Conservation (phyloP, 2,888 invertebrate genomes). For the Rapana venosa region DNA sequence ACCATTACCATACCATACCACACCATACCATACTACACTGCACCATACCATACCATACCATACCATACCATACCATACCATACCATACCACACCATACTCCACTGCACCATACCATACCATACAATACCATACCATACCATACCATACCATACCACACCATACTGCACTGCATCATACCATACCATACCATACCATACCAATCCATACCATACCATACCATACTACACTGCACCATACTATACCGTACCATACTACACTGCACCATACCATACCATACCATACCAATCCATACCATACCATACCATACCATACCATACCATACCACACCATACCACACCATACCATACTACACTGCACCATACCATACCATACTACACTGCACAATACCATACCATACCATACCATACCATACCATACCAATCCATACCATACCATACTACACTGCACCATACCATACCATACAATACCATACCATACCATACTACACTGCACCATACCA, state of each 20-base stretch:
- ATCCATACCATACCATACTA: background rate
- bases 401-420: background rate
- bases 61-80: too few species aligned
- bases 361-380: background rate
- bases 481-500: background rate
- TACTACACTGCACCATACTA: background rate
- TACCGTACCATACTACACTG: background rate
- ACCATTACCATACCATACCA: too few species aligned
- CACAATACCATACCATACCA: background rate
- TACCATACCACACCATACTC: too few species aligned
- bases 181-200: background rate
- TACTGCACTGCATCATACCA: background rate
- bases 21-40: too few species aligned
- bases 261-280: background rate
- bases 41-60: too few species aligned
- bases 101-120: too few species aligned
- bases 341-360: too few species aligned
- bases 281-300: background rate
- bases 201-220: background rate
- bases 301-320: background rate
- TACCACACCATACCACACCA: too few species aligned
- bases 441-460: background rate
- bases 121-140: too few species aligned
- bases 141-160: too few species aligned
- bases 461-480: too few species aligned